Base-by-base conservation (phyloP, 2,888 invertebrate species). In the Thecocarcelia acutangulata region DNA sequence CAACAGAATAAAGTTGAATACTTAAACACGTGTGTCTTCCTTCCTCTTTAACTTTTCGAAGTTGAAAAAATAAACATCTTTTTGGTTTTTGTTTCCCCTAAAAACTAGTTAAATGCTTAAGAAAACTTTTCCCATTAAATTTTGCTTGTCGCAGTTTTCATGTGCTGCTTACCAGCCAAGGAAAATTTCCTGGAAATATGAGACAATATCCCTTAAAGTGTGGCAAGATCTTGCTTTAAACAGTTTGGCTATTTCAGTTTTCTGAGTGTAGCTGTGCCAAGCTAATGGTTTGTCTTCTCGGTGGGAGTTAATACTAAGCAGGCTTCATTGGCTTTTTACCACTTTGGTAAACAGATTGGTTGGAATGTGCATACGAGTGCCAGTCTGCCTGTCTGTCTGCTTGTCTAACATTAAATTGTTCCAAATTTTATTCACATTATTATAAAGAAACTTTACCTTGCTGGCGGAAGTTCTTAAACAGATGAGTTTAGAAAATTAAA, bases 61-160 rank as follows among this genome's bases (percentile, higher is more conserved):
- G 12, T 63, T 44, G 8, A 33, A 33, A 33, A 33, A 33, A 33
- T 9, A 33, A 33, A 58, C 37, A 69, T 58, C 3, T 58, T 54
- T 11, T n/a, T 19, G 33, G 1, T 58, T 54, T 11, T n/a, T 19
- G 33, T 17, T 52, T 21, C 19, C 12, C 15, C 28, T 6, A 24
- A 11, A 54, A 15, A 28, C 2, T 42, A 52, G 33, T 33, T 28
- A 54, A 54, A 17, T 73, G 44, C 46, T 28, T 2, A n/a, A 15
- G 44, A 66, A 74, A 74, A 80, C 69, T 80, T 80, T 80, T 33
- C 2, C 74, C 63, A 80, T 74, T 80, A 64, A 52, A 42, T 63
- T 63, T 69, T 58, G 48, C 33, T 69, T 74, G 63, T 64, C 63
- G 40, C 63, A 61, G 79, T 21, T 56, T 54, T 68, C 68, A 68